These are phyloP conservation scores for Luffia ferchaultella DNA, from an alignment of 2,888 invertebrate species.

Conservation along the genomic window DNA sequence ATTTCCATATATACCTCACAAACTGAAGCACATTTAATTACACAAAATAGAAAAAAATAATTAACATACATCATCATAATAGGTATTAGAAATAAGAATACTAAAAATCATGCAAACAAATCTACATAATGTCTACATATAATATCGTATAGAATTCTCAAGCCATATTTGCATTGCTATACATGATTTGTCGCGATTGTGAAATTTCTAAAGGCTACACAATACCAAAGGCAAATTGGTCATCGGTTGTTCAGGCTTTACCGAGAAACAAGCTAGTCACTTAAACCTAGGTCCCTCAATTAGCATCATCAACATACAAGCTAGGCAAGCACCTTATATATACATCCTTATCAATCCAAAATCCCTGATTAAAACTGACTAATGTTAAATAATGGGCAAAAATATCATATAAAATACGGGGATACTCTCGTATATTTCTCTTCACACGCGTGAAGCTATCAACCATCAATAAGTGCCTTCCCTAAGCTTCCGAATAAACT, in stretches of 20 bases:
- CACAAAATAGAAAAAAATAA: slow-evolving; percentile 43
- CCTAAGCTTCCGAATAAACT: slow-evolving; percentile 8
- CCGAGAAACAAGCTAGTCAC: slow-evolving; percentile 56
- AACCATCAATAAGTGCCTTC: slow-evolving; percentile 25
- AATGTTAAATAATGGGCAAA: slow-evolving; percentile 44
- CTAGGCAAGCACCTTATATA: slow-evolving; percentile 54
- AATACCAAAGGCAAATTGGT: slow-evolving; percentile 67
- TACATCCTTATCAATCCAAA: slow-evolving; percentile 41
- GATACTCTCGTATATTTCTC: slow-evolving; percentile 23
- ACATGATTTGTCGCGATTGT: slow-evolving; percentile 57
- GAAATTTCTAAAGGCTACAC: slow-evolving; percentile 59
- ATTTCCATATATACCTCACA: slow-evolving; percentile 51
- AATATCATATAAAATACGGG: slow-evolving; percentile 46
- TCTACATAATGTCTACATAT: slow-evolving; percentile 20
- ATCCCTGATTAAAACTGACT: slow-evolving; percentile 34
- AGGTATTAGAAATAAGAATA: slow-evolving; percentile 35
- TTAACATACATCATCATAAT: slow-evolving; percentile 45
- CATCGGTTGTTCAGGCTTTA: slow-evolving; percentile 50
- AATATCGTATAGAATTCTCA: slow-evolving; percentile 38
- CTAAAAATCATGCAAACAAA: slow-evolving; percentile 63
- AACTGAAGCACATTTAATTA: slow-evolving; percentile 59
- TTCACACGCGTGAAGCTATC: slow-evolving; percentile 3
- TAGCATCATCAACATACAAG: slow-evolving; percentile 33
- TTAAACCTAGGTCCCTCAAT: slow-evolving; percentile 50
- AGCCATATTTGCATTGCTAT: slow-evolving; percentile 52